Conservation (phyloP, 2,888 invertebrate species). For the Tachystola acroxantha region DNA sequence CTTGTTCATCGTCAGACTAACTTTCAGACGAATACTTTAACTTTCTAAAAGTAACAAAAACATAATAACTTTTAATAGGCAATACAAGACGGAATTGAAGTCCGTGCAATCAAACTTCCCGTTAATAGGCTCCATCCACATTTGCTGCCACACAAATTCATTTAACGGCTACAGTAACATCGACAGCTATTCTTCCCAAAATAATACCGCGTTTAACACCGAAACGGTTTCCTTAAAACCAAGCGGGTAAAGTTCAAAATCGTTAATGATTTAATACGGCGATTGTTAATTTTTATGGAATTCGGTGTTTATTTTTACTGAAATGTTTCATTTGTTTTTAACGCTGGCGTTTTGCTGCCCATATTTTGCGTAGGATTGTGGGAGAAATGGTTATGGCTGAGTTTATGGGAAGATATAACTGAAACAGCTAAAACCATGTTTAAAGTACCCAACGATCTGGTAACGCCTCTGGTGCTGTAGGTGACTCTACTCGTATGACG, state of each 20-base stretch:
- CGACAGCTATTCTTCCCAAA: constrained; percentile 16
- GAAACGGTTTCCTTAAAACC: background rate
- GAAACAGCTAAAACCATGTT: background rate
- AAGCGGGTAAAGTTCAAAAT: background rate
- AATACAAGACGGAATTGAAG: constrained; percentile 16
- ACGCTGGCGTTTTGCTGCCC: constrained; percentile 4
- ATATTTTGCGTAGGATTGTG: constrained; percentile 2
- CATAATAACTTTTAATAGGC: constrained; percentile 19
- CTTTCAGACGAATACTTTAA: background rate
- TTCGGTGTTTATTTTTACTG: constrained; percentile 5
- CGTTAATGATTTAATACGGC: background rate
- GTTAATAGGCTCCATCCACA: constrained; percentile 14
- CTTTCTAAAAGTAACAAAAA: constrained; percentile 10
- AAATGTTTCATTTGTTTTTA: constrained; percentile 10
- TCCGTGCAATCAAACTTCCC: constrained; percentile 19
- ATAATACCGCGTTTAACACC: constrained; percentile 2
- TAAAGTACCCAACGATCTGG: too few relatives aligned
- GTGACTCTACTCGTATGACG: too few relatives aligned
- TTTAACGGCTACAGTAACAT: constrained; percentile 29
- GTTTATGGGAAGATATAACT: constrained; percentile 3
- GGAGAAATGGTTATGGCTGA: constrained; percentile 3
- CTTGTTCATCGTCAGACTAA: too few relatives aligned
- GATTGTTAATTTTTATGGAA: constrained; percentile 4
- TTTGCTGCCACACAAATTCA: constrained; percentile 24
- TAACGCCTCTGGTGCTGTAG: too few relatives aligned